Percentiles rank a stretch among this genome's conserved stretches.
Conservation (phyloP, 53 echinoderm and acorn worm species). For the Zoroaster sp. region DNA sequence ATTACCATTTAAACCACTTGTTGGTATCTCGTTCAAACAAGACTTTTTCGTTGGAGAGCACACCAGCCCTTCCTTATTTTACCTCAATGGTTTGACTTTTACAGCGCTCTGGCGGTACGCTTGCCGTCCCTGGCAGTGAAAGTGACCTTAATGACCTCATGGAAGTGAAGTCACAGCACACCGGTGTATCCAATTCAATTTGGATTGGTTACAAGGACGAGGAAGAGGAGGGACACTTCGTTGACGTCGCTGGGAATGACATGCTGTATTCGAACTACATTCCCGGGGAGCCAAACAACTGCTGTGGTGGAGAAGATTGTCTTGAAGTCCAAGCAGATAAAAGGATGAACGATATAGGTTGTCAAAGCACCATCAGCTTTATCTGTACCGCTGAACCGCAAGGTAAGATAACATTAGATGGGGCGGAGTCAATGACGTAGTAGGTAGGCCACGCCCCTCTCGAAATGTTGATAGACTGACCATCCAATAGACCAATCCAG, state of each 20-base stretch:
- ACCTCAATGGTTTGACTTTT: too few relatives aligned
- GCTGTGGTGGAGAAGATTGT: slow-evolving; percentile 4
- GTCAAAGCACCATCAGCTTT: background rate
- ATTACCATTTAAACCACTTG: too few relatives aligned
- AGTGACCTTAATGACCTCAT: background rate
- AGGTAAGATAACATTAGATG: background rate
- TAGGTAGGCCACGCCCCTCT: background rate
- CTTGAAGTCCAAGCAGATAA: background rate
- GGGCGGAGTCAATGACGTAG: background rate
- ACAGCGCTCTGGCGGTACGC: slow-evolving; percentile 10
- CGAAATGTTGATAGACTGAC: too few relatives aligned
- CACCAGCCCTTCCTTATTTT: too few relatives aligned
- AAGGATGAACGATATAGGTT: background rate
- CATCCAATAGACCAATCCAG: too few relatives aligned
- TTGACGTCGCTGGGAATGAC: background rate
- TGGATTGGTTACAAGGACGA: slow-evolving; percentile 10
- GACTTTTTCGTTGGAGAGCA: too few relatives aligned
- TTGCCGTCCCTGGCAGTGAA: slow-evolving; percentile 8
- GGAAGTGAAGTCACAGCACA: background rate
- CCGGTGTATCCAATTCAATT: background rate
- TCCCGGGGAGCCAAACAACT: slow-evolving; percentile 6
- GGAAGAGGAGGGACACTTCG: background rate
- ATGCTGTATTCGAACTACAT: background rate
- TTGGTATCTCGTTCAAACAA: too few relatives aligned
- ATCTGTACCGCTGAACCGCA: background rate